phyloP scores from a whole-genome alignment of 2,888 invertebrate genomes.

The Philhelius pedissequus region DNA sequence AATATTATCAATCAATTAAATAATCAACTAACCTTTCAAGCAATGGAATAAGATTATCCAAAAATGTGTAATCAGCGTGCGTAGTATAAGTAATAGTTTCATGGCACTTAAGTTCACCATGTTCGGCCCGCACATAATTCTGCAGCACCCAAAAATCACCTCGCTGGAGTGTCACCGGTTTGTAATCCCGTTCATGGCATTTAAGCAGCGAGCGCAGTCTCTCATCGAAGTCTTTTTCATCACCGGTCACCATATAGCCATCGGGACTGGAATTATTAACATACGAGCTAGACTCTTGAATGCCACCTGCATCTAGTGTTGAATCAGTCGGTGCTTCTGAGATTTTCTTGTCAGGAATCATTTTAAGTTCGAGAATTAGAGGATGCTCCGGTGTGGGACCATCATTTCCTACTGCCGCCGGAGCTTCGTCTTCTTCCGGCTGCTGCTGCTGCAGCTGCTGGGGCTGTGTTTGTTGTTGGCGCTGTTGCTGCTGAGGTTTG shows the following conservation, averaged over 20 bases:
- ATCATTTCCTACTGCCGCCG: constrained; percentile 48
- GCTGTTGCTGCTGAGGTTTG: constrained; percentile 72
- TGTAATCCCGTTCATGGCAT: constrained; percentile 84
- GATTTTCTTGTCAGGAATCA: constrained; percentile 68
- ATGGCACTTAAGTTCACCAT: constrained; percentile 85
- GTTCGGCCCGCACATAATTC: constrained; percentile 89
- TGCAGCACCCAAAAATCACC: constrained; percentile 94
- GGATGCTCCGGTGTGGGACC: constrained; percentile 38
- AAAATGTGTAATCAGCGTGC: constrained; percentile 94
- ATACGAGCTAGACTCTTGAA: constrained; percentile 66
- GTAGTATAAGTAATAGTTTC: constrained; percentile 95
- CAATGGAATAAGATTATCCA: constrained; percentile 92
- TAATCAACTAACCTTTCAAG: constrained; percentile 88
- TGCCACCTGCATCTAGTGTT: constrained; percentile 45
- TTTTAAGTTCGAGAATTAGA: constrained; percentile 42
- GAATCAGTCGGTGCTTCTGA: constrained; percentile 70
- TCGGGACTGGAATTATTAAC: constrained; percentile 75
- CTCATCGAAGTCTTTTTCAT: constrained; percentile 78
- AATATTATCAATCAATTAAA: no score
- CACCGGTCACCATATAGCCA: constrained; percentile 75
- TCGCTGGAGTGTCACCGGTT: constrained; percentile 84
- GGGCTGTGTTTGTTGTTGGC: constrained; percentile 62
- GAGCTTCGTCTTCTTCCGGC: constrained; percentile 53
- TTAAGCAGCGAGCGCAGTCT: constrained; percentile 79
- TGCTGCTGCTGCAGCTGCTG: constrained; percentile 51